Base-by-base conservation (phyloP, 2,797 vertebrate genomes). In the Crocodylus rhombifer region DNA sequence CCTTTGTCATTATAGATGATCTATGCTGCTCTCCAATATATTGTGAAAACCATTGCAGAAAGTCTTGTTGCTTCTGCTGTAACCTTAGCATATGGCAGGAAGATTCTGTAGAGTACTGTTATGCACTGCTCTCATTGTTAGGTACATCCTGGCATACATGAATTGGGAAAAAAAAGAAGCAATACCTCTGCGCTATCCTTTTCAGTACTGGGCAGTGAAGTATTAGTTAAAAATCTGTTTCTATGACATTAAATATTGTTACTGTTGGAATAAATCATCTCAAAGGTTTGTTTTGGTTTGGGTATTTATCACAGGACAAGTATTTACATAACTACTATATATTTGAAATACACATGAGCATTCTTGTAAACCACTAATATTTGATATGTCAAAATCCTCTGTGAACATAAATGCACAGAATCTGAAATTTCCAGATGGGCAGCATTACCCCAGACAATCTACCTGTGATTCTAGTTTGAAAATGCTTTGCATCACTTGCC, bases 401-500 rank as follows among this genome's bases (percentile, higher is more conserved):
- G 1, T 87, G 83, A 71, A 93, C 81, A 26, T 14, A 36, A 57
- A 80, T 58, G 85, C 96, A 90, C 84, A 92, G 95, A 91, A 81
- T 92, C 65, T 94, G 81, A 94, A 79, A 77, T 91, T 93, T 91
- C 87, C 89, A 92, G 95, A 90, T 77, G 89, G 90, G 84, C 61
- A 87, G 20, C 21, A 64, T 63, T 60, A 86, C 79, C 62, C 9
- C 28, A 83, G 71, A 13, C 18, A 84, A 5, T 84, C 60, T 87
- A 77, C 14, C 21, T 80, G 55, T 79, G 64, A 61, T 78, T 78
- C 62, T 21, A 36, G 2, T 79, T 20, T 76, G 64, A 93, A 95
- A 95, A 83, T 36, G 1, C 77, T 93, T 84, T 82, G n/a, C 61
- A 89, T 33, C 1, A 51, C 80, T 91, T 85, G 18, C 80, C 86